Evolutionary conservation across 92 coral and sea anemone genomes (phyloP).

Genomic region (Plumapathes pennacea): DNA sequence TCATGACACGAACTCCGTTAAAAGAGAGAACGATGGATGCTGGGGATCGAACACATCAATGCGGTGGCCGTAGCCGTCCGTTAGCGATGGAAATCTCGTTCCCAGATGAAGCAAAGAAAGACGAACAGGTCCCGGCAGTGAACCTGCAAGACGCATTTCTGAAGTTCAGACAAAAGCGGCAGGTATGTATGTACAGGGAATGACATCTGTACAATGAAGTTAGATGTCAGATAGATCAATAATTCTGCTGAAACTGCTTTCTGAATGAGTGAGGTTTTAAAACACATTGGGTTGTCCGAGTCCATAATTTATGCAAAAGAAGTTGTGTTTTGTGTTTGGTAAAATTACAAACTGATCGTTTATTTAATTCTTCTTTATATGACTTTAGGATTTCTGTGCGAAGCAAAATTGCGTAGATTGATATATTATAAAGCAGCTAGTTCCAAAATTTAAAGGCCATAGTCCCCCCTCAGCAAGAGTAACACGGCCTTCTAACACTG

Average conservation of each 20-base stretch:
- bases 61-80: not conserved
- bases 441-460: too few species aligned
- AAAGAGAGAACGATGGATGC: conserved; percentile 9
- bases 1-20: conserved; percentile 16
- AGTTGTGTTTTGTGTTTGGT: too few species aligned
- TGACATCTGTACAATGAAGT: too few species aligned
- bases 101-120: conserved; percentile 13
- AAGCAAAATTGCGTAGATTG: too few species aligned
- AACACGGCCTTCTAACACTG: too few species aligned
- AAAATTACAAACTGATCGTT: too few species aligned
- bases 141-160: conserved; percentile 88
- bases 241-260: not conserved
- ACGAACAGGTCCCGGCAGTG: conserved; percentile 9
- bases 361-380: too few species aligned
- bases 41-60: not conserved
- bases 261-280: not conserved
- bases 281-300: not conserved
- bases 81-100: conserved; percentile 27
- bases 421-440: too few species aligned
- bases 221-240: too few species aligned
- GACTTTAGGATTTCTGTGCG: too few species aligned
- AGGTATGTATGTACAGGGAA: conserved; percentile 48
- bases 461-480: too few species aligned
- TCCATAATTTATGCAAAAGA: too few species aligned
- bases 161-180: conserved; percentile 84